Evolutionary conservation across 2,797 vertebrate genomes (phyloP), one percentile per base, ranked within the genome.

Genomic region (Nannoperca australis): DNA sequence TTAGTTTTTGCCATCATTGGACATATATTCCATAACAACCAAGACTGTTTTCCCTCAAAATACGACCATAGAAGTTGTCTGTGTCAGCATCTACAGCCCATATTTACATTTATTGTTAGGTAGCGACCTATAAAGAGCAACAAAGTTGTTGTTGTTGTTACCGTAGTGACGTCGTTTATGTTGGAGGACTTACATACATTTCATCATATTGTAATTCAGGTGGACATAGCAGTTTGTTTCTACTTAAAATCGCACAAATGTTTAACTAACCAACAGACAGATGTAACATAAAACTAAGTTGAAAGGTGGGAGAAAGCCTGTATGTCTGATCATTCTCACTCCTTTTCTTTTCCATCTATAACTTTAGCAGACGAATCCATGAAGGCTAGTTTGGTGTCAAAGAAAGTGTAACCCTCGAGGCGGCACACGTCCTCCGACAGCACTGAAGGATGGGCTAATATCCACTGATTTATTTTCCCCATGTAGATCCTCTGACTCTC

Each of bases 361-460:
- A 6, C 51, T 27, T 38, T 47, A 50, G 4, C 27, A 56, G 47
- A 40, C 32, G 68, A 51, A 56, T 11, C 1, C 2, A 36, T 44
- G 53, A 50, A 50, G 42, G 49, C 54, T 44, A 4, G 20, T 24
- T 40, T 64, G 45, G 53, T 62, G 78, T 76, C 14, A 74, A 70
- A 69, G 62, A 13, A 44, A 44, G 27, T 30, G 45, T 49, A 70
- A 64, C 51, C 32, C 55, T 34, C 3, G 13, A 85, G 66, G 63
- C 38, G 40, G 54, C 20, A 20, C 36, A 18, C 38, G 59, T 74
- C 60, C 17, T 68, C 24, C 51, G 9, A 14, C 22, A 70, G 59
- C 36, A 8, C 60, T 62, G 58, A 78, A n/a, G 30, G 68, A 75
- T 47, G 30, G 38, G 27, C 71, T 79, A 63, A 86, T 81, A 79